A percentile compares a stretch with the other conserved stretches of the same genome.
Conservation (phyloP, 2,888 invertebrate genomes). For the Apoderus coryli region DNA sequence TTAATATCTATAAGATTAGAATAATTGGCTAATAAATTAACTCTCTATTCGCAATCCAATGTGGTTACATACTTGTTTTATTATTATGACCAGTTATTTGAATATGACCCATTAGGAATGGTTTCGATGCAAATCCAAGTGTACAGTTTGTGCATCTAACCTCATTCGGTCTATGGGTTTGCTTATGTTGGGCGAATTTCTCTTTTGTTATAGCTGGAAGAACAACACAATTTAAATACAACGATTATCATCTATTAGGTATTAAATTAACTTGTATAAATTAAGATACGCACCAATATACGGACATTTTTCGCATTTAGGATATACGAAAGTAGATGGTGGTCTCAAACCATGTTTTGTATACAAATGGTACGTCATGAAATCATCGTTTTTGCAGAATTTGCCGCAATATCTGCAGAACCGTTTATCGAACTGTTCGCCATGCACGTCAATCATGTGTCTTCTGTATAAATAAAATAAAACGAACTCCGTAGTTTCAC, state of each 20-base stretch:
- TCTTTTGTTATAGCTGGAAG: slow-evolving; percentile 49
- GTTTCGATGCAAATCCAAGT: slow-evolving; percentile 35
- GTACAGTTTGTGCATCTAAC: slow-evolving; percentile 43
- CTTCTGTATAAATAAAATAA: slow-evolving; percentile 66
- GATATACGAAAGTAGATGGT: slow-evolving; percentile 58
- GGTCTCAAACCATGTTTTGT: slow-evolving; percentile 61
- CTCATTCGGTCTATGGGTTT: slow-evolving; percentile 40
- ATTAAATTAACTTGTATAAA: background rate
- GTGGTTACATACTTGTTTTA: slow-evolving; percentile 12
- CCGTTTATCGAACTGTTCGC: slow-evolving; percentile 58
- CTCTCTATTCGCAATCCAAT: no score
- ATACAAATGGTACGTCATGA: slow-evolving; percentile 63
- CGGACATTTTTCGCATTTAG: slow-evolving; percentile 62
- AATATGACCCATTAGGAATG: slow-evolving; percentile 36
- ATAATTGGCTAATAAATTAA: no score
- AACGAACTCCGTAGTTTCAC: slow-evolving; percentile 48
- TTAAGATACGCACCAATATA: slow-evolving; percentile 37
- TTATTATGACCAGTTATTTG: slow-evolving; percentile 39
- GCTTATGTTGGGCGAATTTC: slow-evolving; percentile 55
- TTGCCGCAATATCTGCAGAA: slow-evolving; percentile 79
- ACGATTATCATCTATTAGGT: background rate
- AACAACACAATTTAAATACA: background rate
- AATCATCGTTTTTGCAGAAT: slow-evolving; percentile 55
- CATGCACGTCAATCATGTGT: slow-evolving; percentile 68
- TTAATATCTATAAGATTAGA: no score